Conservation (phyloP, 2,113 vertebrate genomes). For the Dromas ardeola region DNA sequence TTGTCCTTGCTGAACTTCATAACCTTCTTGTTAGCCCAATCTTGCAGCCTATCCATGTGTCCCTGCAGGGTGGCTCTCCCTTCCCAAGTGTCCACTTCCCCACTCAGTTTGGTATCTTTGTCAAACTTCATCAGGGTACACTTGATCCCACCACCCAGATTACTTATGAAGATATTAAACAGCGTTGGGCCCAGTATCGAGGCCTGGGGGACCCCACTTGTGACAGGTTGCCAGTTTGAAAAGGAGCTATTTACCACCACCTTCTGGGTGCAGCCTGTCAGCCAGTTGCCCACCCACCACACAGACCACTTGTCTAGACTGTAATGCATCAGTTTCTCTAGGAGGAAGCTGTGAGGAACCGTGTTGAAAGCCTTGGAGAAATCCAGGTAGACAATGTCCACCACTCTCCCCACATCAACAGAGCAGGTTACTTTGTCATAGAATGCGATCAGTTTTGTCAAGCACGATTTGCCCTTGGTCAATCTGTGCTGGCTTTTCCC, state of each 20-base stretch:
- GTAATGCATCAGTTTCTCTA: neutral
- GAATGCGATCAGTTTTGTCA: neutral
- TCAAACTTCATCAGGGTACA: neutral
- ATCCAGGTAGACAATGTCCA: neutral
- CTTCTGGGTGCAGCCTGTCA: rapidly evolving
- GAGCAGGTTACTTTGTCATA: neutral
- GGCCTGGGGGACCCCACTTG: too few relatives aligned
- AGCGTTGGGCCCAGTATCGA: rapidly evolving
- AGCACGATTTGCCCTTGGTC: neutral
- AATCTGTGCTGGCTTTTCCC: neutral
- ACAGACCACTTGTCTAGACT: neutral
- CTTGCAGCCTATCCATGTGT: neutral
- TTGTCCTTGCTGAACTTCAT: neutral
- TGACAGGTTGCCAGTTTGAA: neutral
- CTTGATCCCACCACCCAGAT: neutral
- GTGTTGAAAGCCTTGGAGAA: neutral
- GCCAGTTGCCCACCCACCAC: neutral
- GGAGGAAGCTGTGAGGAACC: neutral
- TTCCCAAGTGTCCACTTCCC: neutral
- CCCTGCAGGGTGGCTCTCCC: neutral
- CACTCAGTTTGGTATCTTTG: neutral
- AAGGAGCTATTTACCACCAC: neutral
- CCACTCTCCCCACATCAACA: rapidly evolving
- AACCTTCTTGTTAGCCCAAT: too few relatives aligned
- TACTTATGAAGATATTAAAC: neutral